Evolutionary conservation across 2,113 vertebrate genomes (phyloP), one percentile per base, ranked within the genome.

Genomic region (Poicephalus gulielmi): DNA sequence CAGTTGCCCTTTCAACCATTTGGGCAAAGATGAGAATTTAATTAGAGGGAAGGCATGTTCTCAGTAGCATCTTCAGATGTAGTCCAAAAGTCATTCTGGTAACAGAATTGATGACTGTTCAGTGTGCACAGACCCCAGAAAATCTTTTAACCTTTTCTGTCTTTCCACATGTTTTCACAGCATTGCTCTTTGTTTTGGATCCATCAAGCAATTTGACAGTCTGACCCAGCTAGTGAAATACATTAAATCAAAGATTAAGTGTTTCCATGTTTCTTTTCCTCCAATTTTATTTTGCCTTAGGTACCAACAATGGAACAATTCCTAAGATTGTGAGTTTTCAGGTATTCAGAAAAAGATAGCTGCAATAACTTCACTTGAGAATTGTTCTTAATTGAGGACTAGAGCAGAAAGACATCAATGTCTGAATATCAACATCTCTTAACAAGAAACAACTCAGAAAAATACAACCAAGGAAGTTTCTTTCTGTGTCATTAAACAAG

Each of bases 1-100:
- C 98, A 98, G 97, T 98, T 99, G 98, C 98, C 98, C 99, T 98
- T 98, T 98, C 97, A 98, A 96, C 97, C 91, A 97, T 92, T 97
- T 96, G 97, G 97, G 87, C 92, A 95, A 95, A 95, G 96, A 98
- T 97, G 98, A 98, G 98, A 98, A 98, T 99, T 99, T 99, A 99
- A 99, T 99, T 98, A 99, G 98, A 98, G 86, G 63, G 79, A 79
- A 96, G 94, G 97, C 83, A 96, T 94, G 97, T 97, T 91, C 90
- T 94, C 92, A 89, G 92, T 68, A 91, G 86, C 80, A 96, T 91
- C 49, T 94, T 95, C 91, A 96, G 75, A 91, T 30, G 3, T 52
- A 41, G 59, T 94, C 82, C 82, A 80, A 64, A 41, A 97, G 88
- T 63, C 73, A 52, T 85, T 90, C 91, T 86, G 88, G 52, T 69